phyloP scores from a whole-genome alignment of 2,888 invertebrate genomes.

The Drosophila pseudotakahashii region DNA sequence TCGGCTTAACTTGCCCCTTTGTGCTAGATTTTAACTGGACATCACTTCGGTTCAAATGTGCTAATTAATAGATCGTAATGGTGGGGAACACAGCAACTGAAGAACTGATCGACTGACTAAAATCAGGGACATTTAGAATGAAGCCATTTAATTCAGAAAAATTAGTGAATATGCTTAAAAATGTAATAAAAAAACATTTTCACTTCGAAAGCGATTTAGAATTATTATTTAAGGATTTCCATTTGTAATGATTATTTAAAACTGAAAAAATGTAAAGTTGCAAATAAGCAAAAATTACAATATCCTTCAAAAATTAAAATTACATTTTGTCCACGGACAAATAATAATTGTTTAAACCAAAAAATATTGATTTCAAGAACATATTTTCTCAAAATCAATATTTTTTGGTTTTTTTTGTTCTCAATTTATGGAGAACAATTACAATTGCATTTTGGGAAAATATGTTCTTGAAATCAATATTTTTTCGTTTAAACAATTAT shows the following conservation, averaged over 20 bases:
- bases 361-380: too few species aligned
- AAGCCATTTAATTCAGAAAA: background rate
- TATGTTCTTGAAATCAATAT: background rate
- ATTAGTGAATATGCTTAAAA: too few species aligned
- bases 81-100: background rate
- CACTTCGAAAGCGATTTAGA: background rate
- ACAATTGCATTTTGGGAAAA: background rate
- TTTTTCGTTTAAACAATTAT: too few species aligned
- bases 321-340: too few species aligned
- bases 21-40: slow-evolving; percentile 52
- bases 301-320: too few species aligned
- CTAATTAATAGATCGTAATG: slow-evolving; percentile 62
- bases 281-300: background rate
- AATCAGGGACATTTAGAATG: background rate
- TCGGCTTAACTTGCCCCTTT: slow-evolving; percentile 12
- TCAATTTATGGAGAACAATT: too few species aligned
- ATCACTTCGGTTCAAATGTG: slow-evolving; percentile 65
- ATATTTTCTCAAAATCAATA: too few species aligned
- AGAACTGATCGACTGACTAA: background rate
- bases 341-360: too few species aligned
- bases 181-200: too few species aligned
- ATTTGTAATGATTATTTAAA: too few species aligned
- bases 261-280: too few species aligned
- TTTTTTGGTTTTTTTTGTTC: too few species aligned
- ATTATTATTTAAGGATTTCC: background rate